Evolutionary conservation across 2,888 invertebrate species (phyloP).

Genomic region (Nomada flava): DNA sequence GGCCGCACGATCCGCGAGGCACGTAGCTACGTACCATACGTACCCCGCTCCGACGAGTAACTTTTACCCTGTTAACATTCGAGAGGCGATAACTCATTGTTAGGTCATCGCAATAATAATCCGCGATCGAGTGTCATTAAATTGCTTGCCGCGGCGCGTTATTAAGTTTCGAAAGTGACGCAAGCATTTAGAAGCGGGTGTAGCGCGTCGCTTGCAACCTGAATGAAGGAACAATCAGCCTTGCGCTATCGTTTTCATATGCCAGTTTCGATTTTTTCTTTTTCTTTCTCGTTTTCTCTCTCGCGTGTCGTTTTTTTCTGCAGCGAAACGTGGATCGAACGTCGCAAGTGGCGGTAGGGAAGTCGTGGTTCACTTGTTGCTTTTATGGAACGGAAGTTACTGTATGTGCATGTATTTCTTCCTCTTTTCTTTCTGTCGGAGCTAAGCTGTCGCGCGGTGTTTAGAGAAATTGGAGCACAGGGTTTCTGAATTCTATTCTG

Average conservation of each 20-base stretch:
- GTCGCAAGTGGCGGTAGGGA: no score
- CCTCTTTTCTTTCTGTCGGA: background rate
- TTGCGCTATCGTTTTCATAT: background rate
- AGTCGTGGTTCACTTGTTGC: slow-evolving; percentile 12
- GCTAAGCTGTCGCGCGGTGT: background rate
- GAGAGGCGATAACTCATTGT: slow-evolving; percentile 60
- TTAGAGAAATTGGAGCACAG: background rate
- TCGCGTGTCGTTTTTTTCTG: background rate
- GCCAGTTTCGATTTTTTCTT: background rate
- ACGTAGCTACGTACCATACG: background rate
- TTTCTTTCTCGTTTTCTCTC: background rate
- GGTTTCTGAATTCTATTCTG: no score
- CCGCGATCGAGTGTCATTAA: slow-evolving; percentile 56
- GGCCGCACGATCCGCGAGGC: slow-evolving; percentile 64
- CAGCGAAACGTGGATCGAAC: background rate
- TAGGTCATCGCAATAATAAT: slow-evolving; percentile 64
- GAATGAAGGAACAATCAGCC: slow-evolving; percentile 1
- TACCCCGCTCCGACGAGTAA: slow-evolving; percentile 24
- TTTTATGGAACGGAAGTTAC: slow-evolving; percentile 2
- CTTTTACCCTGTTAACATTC: slow-evolving; percentile 47
- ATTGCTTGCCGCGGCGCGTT: slow-evolving; percentile 51
- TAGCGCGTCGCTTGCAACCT: background rate
- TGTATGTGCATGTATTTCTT: background rate
- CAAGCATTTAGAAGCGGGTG: slow-evolving; percentile 22
- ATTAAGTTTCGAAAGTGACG: slow-evolving; percentile 60